Conservation (phyloP, 2,888 invertebrate species). For the Apotomis capreana region DNA sequence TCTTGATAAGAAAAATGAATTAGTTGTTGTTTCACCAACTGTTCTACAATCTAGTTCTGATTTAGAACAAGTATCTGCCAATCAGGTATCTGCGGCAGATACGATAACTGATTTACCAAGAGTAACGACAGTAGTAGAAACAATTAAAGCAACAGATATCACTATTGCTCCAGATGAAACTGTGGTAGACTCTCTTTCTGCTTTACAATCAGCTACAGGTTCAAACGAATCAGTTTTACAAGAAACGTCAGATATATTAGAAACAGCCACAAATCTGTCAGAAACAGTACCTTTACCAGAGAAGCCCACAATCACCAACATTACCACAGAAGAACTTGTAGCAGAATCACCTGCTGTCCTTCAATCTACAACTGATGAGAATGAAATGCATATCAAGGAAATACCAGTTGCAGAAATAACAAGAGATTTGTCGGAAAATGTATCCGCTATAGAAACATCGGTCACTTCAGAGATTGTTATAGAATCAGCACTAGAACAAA, state of each 20-base stretch:
- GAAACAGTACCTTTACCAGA: background rate
- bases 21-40: background rate
- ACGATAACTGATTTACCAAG: background rate
- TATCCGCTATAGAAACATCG: background rate
- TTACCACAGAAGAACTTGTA: too few species aligned
- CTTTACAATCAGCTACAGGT: background rate
- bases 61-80: background rate
- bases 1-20: background rate
- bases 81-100: background rate
- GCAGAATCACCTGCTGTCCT: background rate
- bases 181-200: background rate
- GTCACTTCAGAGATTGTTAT: background rate
- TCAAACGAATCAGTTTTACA: background rate
- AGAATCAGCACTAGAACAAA: background rate
- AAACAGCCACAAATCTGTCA: background rate
- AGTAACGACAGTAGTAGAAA: background rate
- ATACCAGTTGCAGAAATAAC: background rate
- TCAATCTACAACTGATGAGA: background rate
- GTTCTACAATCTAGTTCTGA: constrained; percentile 12
- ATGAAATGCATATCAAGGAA: background rate
- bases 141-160: background rate
- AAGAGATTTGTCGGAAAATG: background rate
- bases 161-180: background rate
- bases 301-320: too few species aligned
- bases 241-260: background rate